Percentiles rank a stretch among this genome's conserved stretches.
These are phyloP conservation scores for Mimumesa dahlbomi DNA, from an alignment of 2,888 invertebrate genomes.

Conservation along the genomic window DNA sequence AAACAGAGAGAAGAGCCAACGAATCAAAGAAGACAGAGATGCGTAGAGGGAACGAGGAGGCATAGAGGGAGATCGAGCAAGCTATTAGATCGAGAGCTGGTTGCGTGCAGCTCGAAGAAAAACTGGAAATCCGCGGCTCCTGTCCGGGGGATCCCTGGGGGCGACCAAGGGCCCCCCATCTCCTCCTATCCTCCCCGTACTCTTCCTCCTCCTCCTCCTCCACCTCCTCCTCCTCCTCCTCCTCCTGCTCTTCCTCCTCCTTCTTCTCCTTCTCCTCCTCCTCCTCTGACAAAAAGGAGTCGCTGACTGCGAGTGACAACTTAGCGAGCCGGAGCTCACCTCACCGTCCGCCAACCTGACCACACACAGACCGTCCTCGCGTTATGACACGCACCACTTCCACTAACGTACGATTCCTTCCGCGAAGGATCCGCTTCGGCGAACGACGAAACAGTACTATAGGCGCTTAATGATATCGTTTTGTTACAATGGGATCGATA, in stretches of 20 bases:
- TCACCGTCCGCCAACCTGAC: constrained; percentile 66
- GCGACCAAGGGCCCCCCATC: constrained; percentile 38
- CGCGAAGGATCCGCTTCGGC: constrained; percentile 53
- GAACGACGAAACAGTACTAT: constrained; percentile 46
- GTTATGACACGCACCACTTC: constrained; percentile 67
- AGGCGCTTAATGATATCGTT: constrained; percentile 52
- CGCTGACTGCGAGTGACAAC: constrained; percentile 78
- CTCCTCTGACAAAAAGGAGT: constrained; percentile 73
- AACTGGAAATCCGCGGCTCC: constrained; percentile 76
- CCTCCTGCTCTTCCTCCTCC: constrained; percentile 24
- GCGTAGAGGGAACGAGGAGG: constrained; percentile 34
- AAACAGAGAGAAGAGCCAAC: constrained; percentile 21
- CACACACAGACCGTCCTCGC: constrained; percentile 68
- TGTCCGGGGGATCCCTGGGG: constrained; percentile 65
- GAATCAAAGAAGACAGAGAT: constrained; percentile 27
- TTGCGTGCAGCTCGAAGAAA: constrained; percentile 72
- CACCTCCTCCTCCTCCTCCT: constrained; percentile 35
- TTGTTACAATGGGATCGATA: constrained; percentile 45
- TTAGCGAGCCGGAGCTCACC: constrained; percentile 78
- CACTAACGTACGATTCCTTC: constrained; percentile 59
- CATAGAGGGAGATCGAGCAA: constrained; percentile 57
- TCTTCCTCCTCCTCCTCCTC: constrained; percentile 45
- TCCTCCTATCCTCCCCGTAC: constrained; percentile 16
- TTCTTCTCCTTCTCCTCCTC: constrained; percentile 47
- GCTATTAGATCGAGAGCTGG: constrained; percentile 77